Evolutionary conservation across 1,140 invertebrate genomes (phyloP).

Genomic region (Danaus melanippus): DNA sequence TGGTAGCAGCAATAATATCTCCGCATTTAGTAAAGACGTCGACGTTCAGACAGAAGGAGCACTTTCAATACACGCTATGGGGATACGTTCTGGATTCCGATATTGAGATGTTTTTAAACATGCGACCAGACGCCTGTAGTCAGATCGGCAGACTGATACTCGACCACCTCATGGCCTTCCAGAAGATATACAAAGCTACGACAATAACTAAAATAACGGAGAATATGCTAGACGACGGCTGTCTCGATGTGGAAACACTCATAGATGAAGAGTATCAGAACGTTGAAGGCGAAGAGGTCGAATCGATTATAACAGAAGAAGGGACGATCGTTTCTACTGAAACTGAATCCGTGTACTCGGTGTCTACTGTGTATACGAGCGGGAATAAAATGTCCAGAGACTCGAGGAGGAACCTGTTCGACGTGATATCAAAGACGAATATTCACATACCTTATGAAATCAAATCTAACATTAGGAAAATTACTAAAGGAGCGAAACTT

Average conservation of each 20-base stretch:
- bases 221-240: conserved; percentile 49
- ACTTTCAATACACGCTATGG: conserved; percentile 73
- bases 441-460: conserved; percentile 61
- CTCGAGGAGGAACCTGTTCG: conserved; percentile 57
- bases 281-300: conserved; percentile 56
- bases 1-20: conserved; percentile 67
- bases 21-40: conserved; percentile 67
- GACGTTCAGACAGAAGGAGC: conserved; percentile 64
- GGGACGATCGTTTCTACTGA: conserved; percentile 52
- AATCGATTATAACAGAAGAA: conserved; percentile 55
- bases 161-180: conserved; percentile 68
- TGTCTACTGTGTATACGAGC: conserved; percentile 52
- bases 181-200: conserved; percentile 63
- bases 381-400: conserved; percentile 52
- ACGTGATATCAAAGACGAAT: conserved; percentile 61
- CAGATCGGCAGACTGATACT: conserved; percentile 72
- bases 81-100: conserved; percentile 72
- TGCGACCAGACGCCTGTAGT: conserved; percentile 73
- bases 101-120: conserved; percentile 73
- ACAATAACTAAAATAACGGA: conserved; percentile 39
- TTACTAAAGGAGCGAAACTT: conserved; percentile 66
- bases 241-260: conserved; percentile 52
- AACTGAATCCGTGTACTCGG: conserved; percentile 56
- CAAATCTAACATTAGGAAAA: conserved; percentile 62
- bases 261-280: conserved; percentile 67